phyloP scores from a whole-genome alignment of 2,888 invertebrate species.

The Cryptus viduatorius region DNA sequence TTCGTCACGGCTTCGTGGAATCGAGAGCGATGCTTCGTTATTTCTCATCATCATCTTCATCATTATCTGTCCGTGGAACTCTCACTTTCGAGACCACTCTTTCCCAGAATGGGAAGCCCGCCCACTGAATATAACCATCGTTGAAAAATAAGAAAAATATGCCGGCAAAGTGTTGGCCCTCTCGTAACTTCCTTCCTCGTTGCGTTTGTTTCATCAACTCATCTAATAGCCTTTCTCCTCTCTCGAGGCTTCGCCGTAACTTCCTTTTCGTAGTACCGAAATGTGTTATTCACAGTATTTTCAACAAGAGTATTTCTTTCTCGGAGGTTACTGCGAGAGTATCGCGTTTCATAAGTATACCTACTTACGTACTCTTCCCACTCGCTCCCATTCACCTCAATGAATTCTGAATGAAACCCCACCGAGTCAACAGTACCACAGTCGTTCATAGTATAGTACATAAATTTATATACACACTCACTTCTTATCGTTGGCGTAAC shows the following conservation, averaged over 20 bases:
- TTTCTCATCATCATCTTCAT: constrained; percentile 5
- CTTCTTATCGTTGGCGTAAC: constrained; percentile 88
- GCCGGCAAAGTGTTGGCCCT: not conserved
- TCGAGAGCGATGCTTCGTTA: constrained; percentile 38
- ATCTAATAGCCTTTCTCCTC: constrained; percentile 25
- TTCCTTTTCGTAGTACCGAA: constrained; percentile 18
- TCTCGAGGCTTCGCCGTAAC: not conserved
- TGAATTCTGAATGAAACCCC: constrained; percentile 49
- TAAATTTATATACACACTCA: constrained; percentile 81
- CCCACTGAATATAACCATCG: constrained; percentile 18
- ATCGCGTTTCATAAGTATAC: constrained; percentile 42
- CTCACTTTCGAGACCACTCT: constrained; percentile 20
- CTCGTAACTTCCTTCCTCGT: not conserved
- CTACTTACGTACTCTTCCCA: constrained; percentile 42
- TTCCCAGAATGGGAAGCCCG: constrained; percentile 17
- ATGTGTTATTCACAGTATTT: constrained; percentile 20
- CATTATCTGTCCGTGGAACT: not conserved
- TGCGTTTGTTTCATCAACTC: not conserved
- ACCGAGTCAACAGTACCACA: not conserved
- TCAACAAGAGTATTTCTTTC: constrained; percentile 16
- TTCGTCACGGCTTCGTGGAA: constrained; percentile 65
- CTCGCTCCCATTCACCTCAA: constrained; percentile 43
- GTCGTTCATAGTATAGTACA: constrained; percentile 15
- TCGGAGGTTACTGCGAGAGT: not conserved
- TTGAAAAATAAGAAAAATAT: constrained; percentile 4